A percentile compares a stretch with the other conserved stretches of the same genome.
phyloP scores from a whole-genome alignment of 2,113 vertebrate species.

The Puntigrus tetrazona region DNA sequence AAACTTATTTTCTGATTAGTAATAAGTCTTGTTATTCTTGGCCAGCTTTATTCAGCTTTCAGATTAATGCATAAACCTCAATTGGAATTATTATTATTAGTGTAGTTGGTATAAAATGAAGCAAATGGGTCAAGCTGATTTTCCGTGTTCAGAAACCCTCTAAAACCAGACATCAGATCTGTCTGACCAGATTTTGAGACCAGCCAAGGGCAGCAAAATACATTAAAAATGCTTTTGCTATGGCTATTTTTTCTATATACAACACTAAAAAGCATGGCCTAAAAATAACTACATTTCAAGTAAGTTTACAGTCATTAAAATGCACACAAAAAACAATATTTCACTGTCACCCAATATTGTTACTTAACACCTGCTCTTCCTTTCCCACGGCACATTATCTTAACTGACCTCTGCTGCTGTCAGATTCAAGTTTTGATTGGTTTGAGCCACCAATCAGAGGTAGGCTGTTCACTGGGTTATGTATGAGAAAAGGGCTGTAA shows the following conservation, averaged over 20 bases:
- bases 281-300: neutral
- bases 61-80: too few species aligned
- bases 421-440: neutral
- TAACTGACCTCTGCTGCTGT: neutral
- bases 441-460: conserved; percentile 11
- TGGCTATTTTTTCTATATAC: neutral
- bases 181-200: too few species aligned
- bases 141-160: neutral
- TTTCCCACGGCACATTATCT: neutral
- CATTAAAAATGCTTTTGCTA: too few species aligned
- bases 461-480: neutral
- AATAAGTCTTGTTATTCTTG: too few species aligned
- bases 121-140: neutral
- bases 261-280: neutral
- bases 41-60: too few species aligned
- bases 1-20: too few species aligned
- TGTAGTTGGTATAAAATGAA: neutral
- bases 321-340: too few species aligned
- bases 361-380: too few species aligned
- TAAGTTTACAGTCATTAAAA: neutral
- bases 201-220: too few species aligned
- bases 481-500: neutral
- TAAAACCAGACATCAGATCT: neutral
- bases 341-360: neutral
- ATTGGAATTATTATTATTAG: too few species aligned